Percentiles rank a stretch among this genome's conserved stretches.
These are phyloP conservation scores for Morpho achilles DNA, from an alignment of 2,888 invertebrate genomes.

Conservation along the genomic window DNA sequence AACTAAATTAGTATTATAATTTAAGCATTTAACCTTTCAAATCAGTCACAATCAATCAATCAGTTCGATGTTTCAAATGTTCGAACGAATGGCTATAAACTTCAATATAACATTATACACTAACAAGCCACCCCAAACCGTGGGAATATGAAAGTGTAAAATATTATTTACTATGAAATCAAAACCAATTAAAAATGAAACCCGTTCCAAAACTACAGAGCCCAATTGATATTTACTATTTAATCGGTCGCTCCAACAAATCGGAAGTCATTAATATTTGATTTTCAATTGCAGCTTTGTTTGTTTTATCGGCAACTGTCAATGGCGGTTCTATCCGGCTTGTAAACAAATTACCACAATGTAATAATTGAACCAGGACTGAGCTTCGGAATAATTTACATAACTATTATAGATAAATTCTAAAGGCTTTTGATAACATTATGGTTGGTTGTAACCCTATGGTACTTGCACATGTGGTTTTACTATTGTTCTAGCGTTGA, in stretches of 20 bases:
- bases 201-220: neutral
- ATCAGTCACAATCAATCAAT: no score
- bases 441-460: no score
- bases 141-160: no score
- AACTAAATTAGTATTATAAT: no score
- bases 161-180: neutral
- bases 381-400: conserved; percentile 3
- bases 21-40: no score
- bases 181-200: conserved; percentile 9
- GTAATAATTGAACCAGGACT: conserved; percentile 25
- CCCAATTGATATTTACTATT: conserved; percentile 29
- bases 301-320: conserved; percentile 31
- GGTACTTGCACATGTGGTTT: no score
- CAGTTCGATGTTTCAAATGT: no score
- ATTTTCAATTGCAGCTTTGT: conserved; percentile 40
- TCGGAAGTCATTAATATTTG: conserved; percentile 39
- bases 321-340: conserved; percentile 20
- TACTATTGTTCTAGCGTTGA: no score
- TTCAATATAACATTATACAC: no score
- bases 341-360: conserved; percentile 15
- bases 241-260: conserved; percentile 32
- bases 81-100: no score
- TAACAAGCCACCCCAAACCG: no score
- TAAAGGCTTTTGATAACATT: neutral
- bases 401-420: neutral